phyloP scores from a whole-genome alignment of 2,113 vertebrate species.

The Lota lota region DNA sequence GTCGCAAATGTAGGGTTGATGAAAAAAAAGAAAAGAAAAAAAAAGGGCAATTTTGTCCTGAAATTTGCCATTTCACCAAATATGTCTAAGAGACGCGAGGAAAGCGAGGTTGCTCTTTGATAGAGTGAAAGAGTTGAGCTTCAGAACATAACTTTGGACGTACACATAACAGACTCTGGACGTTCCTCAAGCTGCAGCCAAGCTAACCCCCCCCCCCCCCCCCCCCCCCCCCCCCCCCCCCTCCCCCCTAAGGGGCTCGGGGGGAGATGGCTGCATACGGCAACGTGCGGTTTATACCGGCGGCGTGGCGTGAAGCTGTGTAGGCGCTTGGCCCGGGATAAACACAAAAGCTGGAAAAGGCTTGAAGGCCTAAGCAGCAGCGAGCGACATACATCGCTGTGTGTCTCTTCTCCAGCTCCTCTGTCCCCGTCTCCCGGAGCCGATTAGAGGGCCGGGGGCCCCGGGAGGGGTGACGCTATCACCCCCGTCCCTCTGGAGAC shows the following conservation, averaged over 20 bases:
- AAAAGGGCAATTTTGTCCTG: too few species aligned
- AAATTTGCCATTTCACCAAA: too few species aligned
- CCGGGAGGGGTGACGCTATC: constrained; percentile 55
- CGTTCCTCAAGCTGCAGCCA: constrained; percentile 31
- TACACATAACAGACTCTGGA: constrained; percentile 54
- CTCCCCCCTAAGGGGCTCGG: too few species aligned
- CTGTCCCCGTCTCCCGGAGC: constrained; percentile 51
- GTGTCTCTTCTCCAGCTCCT: too few species aligned
- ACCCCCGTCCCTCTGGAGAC: constrained; percentile 54
- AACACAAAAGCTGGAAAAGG: constrained; percentile 42
- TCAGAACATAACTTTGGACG: constrained; percentile 21
- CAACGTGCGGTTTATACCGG: too few species aligned
- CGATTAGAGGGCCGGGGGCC: constrained; percentile 48
- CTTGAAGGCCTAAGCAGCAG: constrained; percentile 51
- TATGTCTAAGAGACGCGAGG: too few species aligned
- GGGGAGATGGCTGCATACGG: too few species aligned
- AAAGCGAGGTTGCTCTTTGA: too few species aligned
- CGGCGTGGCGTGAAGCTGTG: constrained; percentile 32
- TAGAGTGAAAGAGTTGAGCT: constrained; percentile 37
- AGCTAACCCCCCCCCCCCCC: too few species aligned
- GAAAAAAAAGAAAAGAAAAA: constrained; percentile 8
- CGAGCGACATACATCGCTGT: too few species aligned
- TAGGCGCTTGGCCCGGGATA: constrained; percentile 57
- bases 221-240: too few species aligned
- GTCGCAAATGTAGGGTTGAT: constrained; percentile 6